Conservation (phyloP, 2,888 invertebrate genomes). For the Masnerella sp. region DNA sequence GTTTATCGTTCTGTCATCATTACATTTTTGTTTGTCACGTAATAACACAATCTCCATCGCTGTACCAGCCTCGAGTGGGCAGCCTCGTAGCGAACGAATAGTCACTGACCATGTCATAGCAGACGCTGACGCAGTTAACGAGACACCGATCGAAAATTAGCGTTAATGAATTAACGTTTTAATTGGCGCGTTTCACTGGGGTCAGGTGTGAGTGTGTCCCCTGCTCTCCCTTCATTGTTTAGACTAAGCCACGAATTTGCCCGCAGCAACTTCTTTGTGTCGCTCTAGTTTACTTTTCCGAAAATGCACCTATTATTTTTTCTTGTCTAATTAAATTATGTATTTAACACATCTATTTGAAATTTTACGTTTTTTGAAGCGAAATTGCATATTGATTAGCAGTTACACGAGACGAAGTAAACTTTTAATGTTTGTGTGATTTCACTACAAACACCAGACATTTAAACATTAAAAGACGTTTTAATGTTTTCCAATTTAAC, state of each 20-base stretch:
- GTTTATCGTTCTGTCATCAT: slow-evolving; percentile 50
- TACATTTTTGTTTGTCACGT: slow-evolving; percentile 61
- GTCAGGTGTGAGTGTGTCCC: slow-evolving; percentile 77
- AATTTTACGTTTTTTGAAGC: too few relatives aligned
- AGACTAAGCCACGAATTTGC: slow-evolving; percentile 62
- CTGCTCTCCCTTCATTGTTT: slow-evolving; percentile 74
- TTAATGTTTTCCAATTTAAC: too few relatives aligned
- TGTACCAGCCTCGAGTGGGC: slow-evolving; percentile 74
- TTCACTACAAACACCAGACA: too few relatives aligned
- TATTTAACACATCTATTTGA: too few relatives aligned
- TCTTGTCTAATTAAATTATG: too few relatives aligned
- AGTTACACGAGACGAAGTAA: too few relatives aligned
- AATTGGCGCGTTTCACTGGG: slow-evolving; percentile 76
- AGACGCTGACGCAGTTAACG: slow-evolving; percentile 55
- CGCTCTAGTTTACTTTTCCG: too few relatives aligned
- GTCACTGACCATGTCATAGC: slow-evolving; percentile 74
- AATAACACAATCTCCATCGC: slow-evolving; percentile 53
- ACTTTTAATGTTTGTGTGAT: too few relatives aligned
- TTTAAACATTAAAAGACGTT: too few relatives aligned
- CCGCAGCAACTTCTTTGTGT: too few relatives aligned
- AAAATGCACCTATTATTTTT: too few relatives aligned
- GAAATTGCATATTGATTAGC: too few relatives aligned
- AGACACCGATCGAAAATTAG: slow-evolving; percentile 17
- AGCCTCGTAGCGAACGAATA: slow-evolving; percentile 73
- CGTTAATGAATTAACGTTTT: slow-evolving; percentile 46